Conservation (phyloP, 2,113 vertebrate genomes). For the Ameiurus melas region DNA sequence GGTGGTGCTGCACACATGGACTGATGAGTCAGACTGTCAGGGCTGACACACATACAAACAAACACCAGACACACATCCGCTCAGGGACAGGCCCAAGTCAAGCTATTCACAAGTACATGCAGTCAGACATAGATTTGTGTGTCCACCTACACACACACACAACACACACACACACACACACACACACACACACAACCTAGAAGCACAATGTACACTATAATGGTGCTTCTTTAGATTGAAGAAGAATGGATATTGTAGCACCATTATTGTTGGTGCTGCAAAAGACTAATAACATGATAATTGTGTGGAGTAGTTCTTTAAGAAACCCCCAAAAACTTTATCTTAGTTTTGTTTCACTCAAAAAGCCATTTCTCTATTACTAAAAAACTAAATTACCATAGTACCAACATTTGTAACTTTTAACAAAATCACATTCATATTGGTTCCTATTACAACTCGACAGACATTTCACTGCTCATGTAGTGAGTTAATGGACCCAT, state of each 20-base stretch:
- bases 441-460: not conserved
- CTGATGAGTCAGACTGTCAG: constrained; percentile 46
- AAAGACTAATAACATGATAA: not conserved
- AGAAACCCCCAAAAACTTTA: not conserved
- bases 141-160: not conserved
- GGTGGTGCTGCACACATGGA: constrained; percentile 11
- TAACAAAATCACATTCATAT: not conserved
- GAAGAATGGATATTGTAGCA: not conserved
- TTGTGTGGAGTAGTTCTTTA: not conserved
- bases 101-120: constrained; percentile 3
- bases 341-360: not conserved
- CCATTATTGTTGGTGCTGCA: not conserved
- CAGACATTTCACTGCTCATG: not conserved
- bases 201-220: not conserved
- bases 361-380: not conserved
- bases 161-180: not conserved
- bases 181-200: not conserved
- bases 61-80: constrained; percentile 43
- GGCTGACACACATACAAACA: constrained; percentile 18
- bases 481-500: constrained; percentile 19
- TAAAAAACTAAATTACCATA: not conserved
- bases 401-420: not conserved
- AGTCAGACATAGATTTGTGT: not conserved
- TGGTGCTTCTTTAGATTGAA: not conserved
- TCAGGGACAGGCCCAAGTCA: constrained; percentile 49